Percentiles rank a stretch among this genome's conserved stretches.
Evolutionary conservation across 92 coral and sea anemone species (phyloP).

Genomic region (Bergia puertoricense): DNA sequence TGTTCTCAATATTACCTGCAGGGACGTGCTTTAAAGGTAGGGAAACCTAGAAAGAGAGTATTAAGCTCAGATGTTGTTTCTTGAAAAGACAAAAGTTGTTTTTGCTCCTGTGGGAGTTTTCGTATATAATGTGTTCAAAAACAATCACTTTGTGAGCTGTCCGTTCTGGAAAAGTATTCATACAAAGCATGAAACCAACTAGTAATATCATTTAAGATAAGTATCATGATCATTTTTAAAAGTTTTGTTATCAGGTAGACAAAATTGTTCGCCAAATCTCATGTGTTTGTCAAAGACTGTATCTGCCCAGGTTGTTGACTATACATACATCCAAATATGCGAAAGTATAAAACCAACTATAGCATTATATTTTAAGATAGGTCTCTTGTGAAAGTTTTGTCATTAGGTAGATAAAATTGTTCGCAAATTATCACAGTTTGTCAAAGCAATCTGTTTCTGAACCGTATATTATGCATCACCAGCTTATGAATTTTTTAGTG

Average conservation of each 20-base stretch:
- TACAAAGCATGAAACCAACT: not conserved
- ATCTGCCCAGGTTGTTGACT: no score
- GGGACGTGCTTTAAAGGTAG: conserved; percentile 11
- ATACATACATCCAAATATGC: not conserved
- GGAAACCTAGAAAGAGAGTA: not conserved
- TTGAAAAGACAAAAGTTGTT: not conserved
- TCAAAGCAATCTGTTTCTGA: no score
- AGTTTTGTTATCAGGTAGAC: no score
- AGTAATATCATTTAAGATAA: not conserved
- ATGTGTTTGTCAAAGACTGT: not conserved
- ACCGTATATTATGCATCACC: no score
- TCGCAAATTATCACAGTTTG: not conserved
- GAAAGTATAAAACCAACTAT: no score
- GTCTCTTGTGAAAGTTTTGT: not conserved
- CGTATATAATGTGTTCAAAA: no score
- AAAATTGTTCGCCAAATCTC: not conserved
- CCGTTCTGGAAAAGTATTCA: not conserved
- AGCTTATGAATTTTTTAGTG: no score
- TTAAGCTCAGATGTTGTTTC: not conserved
- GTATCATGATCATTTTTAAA: no score
- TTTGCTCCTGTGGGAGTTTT: not conserved
- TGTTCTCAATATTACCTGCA: not conserved
- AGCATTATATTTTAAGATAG: not conserved
- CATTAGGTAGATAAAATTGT: no score
- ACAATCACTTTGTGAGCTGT: not conserved